Evolutionary conservation across 2,113 vertebrate species (phyloP).

Genomic region (Ageneiosus marmoratus): DNA sequence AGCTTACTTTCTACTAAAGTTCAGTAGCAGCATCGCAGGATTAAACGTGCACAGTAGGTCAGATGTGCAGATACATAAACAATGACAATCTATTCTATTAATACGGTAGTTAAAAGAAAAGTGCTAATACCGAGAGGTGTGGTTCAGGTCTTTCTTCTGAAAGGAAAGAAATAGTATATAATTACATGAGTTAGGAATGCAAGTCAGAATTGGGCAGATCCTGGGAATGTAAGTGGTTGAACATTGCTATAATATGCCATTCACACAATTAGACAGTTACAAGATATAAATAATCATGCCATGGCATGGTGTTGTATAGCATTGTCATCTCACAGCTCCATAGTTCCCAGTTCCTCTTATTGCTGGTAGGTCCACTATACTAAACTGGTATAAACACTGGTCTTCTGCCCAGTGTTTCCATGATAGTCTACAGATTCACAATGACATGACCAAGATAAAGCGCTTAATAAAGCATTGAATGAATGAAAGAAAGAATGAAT

Average conservation of each 20-base stretch:
- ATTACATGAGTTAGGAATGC: background rate
- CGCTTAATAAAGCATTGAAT: background rate
- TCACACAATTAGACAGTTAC: background rate
- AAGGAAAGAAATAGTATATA: background rate
- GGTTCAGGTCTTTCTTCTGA: constrained; percentile 48
- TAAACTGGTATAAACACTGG: background rate
- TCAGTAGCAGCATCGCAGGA: constrained; percentile 6
- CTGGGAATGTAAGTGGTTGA: background rate
- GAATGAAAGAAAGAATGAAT: background rate
- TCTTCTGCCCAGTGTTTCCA: background rate
- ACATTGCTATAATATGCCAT: background rate
- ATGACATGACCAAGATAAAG: background rate
- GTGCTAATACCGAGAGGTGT: constrained; percentile 42
- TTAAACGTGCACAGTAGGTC: constrained; percentile 36
- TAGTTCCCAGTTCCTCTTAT: background rate
- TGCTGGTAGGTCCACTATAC: background rate
- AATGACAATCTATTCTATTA: constrained; percentile 56
- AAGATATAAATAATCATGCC: background rate
- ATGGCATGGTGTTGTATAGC: background rate
- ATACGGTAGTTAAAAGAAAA: constrained; percentile 49
- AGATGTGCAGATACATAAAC: constrained; percentile 46
- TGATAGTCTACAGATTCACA: background rate
- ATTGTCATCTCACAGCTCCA: background rate
- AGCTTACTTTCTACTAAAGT: background rate
- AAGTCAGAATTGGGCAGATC: background rate